Conservation (phyloP, 2,797 vertebrate species). For the Phylloscopus collybita region DNA sequence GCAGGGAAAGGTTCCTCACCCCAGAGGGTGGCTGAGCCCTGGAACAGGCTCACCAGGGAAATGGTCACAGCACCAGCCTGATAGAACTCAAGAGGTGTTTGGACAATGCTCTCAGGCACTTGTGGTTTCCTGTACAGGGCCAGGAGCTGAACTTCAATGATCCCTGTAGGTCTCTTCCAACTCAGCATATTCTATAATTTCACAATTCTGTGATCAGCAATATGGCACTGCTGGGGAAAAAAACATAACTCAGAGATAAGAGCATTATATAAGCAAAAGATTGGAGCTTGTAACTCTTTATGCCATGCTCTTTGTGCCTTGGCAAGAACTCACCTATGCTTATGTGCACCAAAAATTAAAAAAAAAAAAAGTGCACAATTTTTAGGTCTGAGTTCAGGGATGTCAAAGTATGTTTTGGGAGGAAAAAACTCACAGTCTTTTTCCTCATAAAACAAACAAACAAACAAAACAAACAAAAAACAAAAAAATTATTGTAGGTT, state of each 20-base stretch:
- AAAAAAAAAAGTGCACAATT: background rate
- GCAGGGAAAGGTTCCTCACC: background rate
- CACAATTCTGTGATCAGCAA: background rate
- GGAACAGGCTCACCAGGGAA: background rate
- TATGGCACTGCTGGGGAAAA: background rate
- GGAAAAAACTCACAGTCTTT: background rate
- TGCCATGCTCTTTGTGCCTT: fast-evolving
- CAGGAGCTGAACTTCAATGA: background rate
- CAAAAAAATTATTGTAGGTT: fast-evolving
- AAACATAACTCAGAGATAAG: background rate
- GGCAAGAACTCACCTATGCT: fast-evolving
- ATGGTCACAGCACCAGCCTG: background rate
- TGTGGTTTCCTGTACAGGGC: background rate
- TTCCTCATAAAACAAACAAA: background rate
- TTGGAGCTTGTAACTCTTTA: background rate
- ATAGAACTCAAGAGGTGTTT: background rate
- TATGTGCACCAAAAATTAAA: background rate
- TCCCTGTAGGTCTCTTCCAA: background rate
- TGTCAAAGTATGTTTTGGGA: background rate
- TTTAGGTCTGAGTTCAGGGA: background rate
- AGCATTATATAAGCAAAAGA: background rate
- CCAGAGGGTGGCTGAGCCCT: background rate
- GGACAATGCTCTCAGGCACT: background rate
- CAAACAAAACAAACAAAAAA: no score
- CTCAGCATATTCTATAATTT: background rate